These are phyloP conservation scores for Drosophila ironensis DNA, from an alignment of 1,140 invertebrate species.

Conservation along the genomic window DNA sequence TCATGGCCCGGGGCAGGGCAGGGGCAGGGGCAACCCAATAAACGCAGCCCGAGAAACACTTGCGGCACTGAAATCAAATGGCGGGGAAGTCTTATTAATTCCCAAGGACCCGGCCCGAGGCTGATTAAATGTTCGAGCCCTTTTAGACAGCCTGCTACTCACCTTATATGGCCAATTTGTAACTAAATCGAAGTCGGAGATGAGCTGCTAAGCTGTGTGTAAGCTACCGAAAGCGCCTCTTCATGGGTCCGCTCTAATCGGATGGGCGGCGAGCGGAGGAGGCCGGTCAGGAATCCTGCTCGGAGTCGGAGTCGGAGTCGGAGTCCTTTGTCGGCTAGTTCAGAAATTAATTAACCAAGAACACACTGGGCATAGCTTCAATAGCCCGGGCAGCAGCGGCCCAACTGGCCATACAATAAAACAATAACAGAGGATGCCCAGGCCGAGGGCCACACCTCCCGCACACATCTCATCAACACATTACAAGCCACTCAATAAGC, in stretches of 20 bases:
- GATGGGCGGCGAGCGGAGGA: background rate
- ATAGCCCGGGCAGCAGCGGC: background rate
- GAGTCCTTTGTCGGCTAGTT: constrained; percentile 66
- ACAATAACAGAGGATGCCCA: constrained; percentile 58
- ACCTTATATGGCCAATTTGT: constrained; percentile 66
- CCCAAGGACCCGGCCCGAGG: constrained; percentile 29
- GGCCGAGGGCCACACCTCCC: constrained; percentile 1
- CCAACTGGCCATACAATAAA: constrained; percentile 59
- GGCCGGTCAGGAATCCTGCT: background rate
- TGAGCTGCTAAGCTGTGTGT: constrained; percentile 60
- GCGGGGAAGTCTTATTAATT: constrained; percentile 69
- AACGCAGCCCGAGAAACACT: constrained; percentile 32
- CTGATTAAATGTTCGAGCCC: constrained; percentile 68
- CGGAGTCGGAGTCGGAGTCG: too few species aligned
- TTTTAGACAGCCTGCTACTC: constrained; percentile 18
- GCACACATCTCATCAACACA: constrained; percentile 61
- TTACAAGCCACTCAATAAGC: constrained; percentile 77
- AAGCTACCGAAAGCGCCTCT: constrained; percentile 70
- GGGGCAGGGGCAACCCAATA: constrained; percentile 69
- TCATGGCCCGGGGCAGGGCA: constrained; percentile 54
- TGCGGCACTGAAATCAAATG: background rate
- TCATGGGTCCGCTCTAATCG: constrained; percentile 41
- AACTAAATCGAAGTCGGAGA: constrained; percentile 63
- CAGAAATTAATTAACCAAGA: constrained; percentile 78
- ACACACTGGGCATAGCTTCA: constrained; percentile 45